phyloP scores from a whole-genome alignment of 2,113 vertebrate species.

The Perca fluviatilis region DNA sequence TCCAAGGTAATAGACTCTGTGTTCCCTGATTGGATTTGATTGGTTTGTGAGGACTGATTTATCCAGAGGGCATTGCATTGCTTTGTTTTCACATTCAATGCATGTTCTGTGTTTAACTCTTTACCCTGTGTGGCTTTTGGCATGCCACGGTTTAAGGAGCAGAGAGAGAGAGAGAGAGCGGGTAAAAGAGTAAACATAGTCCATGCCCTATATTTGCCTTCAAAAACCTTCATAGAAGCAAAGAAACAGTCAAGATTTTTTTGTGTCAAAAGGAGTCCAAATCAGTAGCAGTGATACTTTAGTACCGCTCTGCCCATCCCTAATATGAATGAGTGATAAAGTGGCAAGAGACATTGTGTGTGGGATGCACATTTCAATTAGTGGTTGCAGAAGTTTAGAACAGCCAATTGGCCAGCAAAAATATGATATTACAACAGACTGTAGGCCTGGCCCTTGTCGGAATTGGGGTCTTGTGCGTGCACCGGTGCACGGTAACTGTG shows the following conservation, averaged over 20 bases:
- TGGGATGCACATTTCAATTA: neutral
- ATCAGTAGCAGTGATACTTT: constrained; percentile 14
- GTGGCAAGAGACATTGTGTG: neutral
- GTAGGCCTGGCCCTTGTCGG: neutral
- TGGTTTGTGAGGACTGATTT: neutral
- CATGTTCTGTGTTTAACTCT: neutral
- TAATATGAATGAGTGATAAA: neutral
- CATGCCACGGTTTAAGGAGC: neutral
- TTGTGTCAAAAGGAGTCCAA: constrained; percentile 21
- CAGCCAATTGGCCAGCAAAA: neutral
- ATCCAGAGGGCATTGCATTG: neutral
- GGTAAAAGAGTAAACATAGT: neutral
- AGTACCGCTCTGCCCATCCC: neutral
- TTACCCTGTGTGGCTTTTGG: neutral
- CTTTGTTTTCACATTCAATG: neutral
- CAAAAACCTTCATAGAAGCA: neutral
- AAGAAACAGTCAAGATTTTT: constrained; percentile 1
- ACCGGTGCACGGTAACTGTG: neutral
- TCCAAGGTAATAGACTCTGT: constrained; percentile 32
- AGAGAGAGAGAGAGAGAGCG: neutral
- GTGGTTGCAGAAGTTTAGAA: neutral
- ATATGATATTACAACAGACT: neutral
- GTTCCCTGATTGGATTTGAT: constrained; percentile 13
- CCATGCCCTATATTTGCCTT: too few species aligned
- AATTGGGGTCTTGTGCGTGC: neutral